Evolutionary conservation across 2,113 vertebrate genomes (phyloP).

Genomic region (Sceloporus tristichus): DNA sequence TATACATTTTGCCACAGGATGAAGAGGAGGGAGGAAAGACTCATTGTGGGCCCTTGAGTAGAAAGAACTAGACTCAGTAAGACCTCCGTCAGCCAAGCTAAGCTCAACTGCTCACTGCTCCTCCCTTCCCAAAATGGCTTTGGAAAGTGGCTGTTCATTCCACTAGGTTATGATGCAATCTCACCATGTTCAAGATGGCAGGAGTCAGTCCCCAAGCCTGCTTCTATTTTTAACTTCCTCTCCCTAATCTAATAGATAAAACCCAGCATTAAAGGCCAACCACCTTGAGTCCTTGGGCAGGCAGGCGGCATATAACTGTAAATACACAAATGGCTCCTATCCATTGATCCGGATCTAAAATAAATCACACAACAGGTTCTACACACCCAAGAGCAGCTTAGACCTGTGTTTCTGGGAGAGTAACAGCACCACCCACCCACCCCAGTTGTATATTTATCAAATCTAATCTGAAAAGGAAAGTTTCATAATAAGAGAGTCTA

Average conservation of each 20-base stretch:
- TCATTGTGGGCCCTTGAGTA: too few species aligned
- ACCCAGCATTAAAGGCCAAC: not conserved
- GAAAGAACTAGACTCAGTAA: not conserved
- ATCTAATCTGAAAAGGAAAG: not conserved
- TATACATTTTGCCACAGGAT: too few species aligned
- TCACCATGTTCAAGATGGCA: too few species aligned
- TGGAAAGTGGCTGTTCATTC: not conserved
- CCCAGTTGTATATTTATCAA: too few species aligned
- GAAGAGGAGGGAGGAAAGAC: too few species aligned
- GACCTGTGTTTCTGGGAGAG: slow-evolving; percentile 3
- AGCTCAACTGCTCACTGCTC: not conserved
- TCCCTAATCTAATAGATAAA: not conserved
- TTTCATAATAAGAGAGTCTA: not conserved
- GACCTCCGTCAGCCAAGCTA: not conserved
- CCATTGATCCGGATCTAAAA: not conserved
- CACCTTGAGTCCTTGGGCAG: not conserved
- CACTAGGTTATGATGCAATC: too few species aligned
- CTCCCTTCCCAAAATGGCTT: not conserved
- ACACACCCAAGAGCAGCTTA: not conserved
- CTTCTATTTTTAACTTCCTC: not conserved
- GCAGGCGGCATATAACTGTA: not conserved
- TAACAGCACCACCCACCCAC: not conserved
- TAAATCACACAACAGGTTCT: not conserved
- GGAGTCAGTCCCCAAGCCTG: not conserved
- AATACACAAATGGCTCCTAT: not conserved